Conservation (phyloP, 1,140 invertebrate species). For the Limonius californicus region DNA sequence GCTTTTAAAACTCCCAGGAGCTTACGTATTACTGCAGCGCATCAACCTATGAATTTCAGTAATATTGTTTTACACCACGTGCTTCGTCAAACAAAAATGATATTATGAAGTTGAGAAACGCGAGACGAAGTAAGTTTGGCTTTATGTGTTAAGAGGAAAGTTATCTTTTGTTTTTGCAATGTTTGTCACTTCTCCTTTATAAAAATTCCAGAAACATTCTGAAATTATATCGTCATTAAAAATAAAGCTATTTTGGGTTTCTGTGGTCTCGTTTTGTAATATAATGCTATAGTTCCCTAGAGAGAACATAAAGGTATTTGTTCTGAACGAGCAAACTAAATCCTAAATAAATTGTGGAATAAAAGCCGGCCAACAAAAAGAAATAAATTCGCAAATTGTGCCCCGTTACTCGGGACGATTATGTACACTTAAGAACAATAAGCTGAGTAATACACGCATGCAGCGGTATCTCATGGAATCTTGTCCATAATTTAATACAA, state of each 20-base stretch:
- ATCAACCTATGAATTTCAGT: conserved; percentile 12
- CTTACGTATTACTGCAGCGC: not conserved
- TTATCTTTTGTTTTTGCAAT: not conserved
- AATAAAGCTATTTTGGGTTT: conserved; percentile 11
- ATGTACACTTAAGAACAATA: conserved; percentile 13
- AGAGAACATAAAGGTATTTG: conserved; percentile 8
- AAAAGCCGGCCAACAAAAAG: conserved; percentile 2
- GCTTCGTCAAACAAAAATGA: conserved; percentile 9
- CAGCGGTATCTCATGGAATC: conserved; percentile 16
- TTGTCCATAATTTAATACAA: conserved; percentile 29
- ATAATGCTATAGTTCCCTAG: conserved; percentile 8
- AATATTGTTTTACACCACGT: conserved; percentile 14
- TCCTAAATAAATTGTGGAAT: conserved; percentile 13
- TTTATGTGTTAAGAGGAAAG: conserved; percentile 5
- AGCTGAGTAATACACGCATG: conserved; percentile 4
- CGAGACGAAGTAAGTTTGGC: conserved; percentile 5
- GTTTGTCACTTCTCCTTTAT: not conserved
- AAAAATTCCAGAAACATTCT: not conserved
- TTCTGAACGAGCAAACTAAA: conserved; percentile 15
- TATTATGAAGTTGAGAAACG: conserved; percentile 12
- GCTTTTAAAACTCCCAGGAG: conserved; percentile 12
- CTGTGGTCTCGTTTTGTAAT: conserved; percentile 6
- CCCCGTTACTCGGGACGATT: conserved; percentile 8
- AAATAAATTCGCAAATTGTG: conserved; percentile 8
- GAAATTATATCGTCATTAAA: conserved; percentile 11